Evolutionary conservation across 92 coral and sea anemone genomes (phyloP).

Genomic region (Zoanthus gigantus): DNA sequence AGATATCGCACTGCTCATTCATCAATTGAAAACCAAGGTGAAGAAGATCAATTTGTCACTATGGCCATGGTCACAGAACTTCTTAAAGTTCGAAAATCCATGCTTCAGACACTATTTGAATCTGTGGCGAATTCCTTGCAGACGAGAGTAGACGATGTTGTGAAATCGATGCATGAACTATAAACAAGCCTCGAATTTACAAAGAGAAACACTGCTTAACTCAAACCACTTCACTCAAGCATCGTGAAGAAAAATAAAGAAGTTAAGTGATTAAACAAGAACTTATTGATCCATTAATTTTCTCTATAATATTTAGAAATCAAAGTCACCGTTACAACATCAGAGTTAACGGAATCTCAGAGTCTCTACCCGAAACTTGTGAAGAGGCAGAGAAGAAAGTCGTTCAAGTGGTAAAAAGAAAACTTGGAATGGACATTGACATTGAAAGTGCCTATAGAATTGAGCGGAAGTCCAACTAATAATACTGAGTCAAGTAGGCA

Average conservation of each 20-base stretch:
- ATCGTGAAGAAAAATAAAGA: constrained; percentile 12
- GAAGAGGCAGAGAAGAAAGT: not conserved
- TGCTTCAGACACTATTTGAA: constrained; percentile 40
- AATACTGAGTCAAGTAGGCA: not conserved
- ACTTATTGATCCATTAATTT: no score
- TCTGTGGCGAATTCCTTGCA: constrained; percentile 28
- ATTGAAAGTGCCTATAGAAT: not conserved
- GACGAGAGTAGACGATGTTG: constrained; percentile 32
- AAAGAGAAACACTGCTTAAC: constrained; percentile 14
- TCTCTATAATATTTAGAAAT: no score
- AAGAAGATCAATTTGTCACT: constrained; percentile 36
- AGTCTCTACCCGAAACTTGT: not conserved
- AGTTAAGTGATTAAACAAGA: not conserved
- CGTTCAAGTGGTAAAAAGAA: no score
- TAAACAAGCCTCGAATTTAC: constrained; percentile 52
- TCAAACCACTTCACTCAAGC: constrained; percentile 31
- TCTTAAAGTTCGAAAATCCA: constrained; percentile 53
- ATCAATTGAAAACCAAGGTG: constrained; percentile 45
- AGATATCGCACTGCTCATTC: constrained; percentile 11
- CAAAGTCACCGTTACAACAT: not conserved
- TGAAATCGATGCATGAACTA: constrained; percentile 37
- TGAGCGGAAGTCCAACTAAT: not conserved
- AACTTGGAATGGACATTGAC: no score
- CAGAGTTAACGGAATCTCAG: not conserved
- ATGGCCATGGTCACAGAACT: constrained; percentile 44